Evolutionary conservation across 2,113 vertebrate species (phyloP).

Genomic region (Austrofundulus limnaeus): DNA sequence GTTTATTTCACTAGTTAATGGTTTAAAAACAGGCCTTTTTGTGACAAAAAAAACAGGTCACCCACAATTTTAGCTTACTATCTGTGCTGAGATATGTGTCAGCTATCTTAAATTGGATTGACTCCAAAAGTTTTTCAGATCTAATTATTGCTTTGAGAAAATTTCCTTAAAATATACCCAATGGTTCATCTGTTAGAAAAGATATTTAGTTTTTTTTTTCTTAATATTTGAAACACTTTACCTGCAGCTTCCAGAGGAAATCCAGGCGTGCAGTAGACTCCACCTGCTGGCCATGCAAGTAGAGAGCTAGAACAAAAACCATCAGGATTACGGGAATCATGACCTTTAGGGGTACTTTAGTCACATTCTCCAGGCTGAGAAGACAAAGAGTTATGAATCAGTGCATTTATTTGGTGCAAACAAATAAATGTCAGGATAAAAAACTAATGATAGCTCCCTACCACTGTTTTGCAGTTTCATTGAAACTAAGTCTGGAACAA

Average conservation of each 20-base stretch:
- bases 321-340: slow-evolving; percentile 92
- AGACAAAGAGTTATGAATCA: slow-evolving; percentile 2
- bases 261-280: slow-evolving; percentile 96
- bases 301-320: slow-evolving; percentile 92
- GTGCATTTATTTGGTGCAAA: neutral
- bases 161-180: no score
- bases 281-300: slow-evolving; percentile 96
- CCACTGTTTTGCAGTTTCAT: slow-evolving; percentile 84
- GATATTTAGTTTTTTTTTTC: no score
- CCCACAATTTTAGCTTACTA: no score
- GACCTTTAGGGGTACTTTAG: slow-evolving; percentile 87
- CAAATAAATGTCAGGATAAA: neutral
- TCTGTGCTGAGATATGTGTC: no score
- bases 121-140: no score
- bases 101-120: no score
- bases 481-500: slow-evolving; percentile 73
- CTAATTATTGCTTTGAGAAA: no score
- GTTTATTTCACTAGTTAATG: no score
- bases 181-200: no score
- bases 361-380: slow-evolving; percentile 60
- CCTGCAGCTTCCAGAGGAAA: slow-evolving; percentile 99
- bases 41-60: no score
- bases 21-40: no score
- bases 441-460: slow-evolving; percentile 68
- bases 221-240: no score